Conservation (phyloP, 2,113 vertebrate species). For the Dipodomys merriami region DNA sequence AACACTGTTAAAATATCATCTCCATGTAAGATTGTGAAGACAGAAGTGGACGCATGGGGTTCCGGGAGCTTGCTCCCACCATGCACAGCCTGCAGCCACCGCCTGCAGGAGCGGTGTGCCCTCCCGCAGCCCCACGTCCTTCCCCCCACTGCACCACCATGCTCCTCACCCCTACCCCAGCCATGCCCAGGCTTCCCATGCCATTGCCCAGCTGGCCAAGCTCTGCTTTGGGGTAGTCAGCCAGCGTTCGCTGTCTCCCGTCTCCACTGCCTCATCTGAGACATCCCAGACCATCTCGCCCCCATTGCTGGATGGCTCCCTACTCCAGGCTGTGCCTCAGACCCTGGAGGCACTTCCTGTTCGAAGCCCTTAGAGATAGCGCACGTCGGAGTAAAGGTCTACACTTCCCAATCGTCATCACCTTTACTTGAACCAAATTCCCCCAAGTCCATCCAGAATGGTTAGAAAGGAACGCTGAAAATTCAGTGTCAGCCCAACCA, state of each 20-base stretch:
- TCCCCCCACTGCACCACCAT: neutral
- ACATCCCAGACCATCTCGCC: too few species aligned
- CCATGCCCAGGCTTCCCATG: neutral
- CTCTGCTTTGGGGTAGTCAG: neutral
- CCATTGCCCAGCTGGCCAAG: neutral
- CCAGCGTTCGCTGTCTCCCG: too few species aligned
- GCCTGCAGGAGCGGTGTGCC: neutral
- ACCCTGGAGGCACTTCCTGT: neutral
- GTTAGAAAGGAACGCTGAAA: constrained; percentile 1
- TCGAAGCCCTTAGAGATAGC: neutral
- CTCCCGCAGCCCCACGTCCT: too few species aligned
- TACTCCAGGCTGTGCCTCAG: too few species aligned
- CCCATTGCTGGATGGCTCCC: too few species aligned
- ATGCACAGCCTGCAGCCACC: neutral
- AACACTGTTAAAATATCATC: neutral
- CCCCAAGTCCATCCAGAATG: neutral
- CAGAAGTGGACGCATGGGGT: neutral
- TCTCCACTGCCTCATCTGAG: too few species aligned
- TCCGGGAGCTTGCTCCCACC: too few species aligned
- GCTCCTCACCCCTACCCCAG: neutral
- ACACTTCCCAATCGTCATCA: neutral
- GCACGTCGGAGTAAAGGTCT: neutral
- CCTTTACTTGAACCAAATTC: constrained; percentile 31
- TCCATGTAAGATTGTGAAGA: neutral
- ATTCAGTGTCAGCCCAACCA: neutral